These are phyloP conservation scores for Rapana venosa DNA, from an alignment of 2,888 invertebrate species.

Conservation along the genomic window DNA sequence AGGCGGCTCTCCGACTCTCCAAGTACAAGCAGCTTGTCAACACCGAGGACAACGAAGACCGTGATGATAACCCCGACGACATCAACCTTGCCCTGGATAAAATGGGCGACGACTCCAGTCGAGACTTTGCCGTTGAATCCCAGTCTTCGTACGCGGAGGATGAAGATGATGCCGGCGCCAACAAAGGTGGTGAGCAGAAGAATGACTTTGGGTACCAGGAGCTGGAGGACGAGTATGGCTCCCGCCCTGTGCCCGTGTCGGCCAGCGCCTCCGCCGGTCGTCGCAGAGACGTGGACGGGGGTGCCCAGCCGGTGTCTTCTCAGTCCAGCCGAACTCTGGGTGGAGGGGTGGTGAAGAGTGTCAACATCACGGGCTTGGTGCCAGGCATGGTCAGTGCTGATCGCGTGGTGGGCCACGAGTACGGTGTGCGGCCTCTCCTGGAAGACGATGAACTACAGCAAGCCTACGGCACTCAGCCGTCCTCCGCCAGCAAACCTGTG, in stretches of 20 bases:
- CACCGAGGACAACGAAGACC: constrained; percentile 65
- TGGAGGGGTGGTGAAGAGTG: background rate
- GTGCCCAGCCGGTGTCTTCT: constrained; percentile 31
- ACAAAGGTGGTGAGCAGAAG: constrained; percentile 61
- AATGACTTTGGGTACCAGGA: constrained; percentile 73
- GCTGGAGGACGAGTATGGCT: constrained; percentile 76
- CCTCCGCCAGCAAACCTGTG: constrained; percentile 37
- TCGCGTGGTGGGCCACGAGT: constrained; percentile 85
- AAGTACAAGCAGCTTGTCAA: constrained; percentile 87
- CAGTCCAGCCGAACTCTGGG: background rate
- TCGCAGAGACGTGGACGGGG: constrained; percentile 53
- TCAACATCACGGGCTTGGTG: background rate
- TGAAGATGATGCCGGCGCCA: constrained; percentile 78
- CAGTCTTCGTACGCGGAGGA: constrained; percentile 75
- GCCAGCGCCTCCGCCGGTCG: constrained; percentile 54
- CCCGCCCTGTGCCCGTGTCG: constrained; percentile 63
- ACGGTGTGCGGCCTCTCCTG: constrained; percentile 86
- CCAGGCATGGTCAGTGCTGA: constrained; percentile 55
- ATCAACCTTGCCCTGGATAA: constrained; percentile 50
- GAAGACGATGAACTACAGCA: constrained; percentile 86
- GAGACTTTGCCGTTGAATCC: constrained; percentile 60
- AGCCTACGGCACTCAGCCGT: constrained; percentile 55
- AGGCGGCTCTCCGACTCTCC: constrained; percentile 80
- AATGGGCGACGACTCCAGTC: constrained; percentile 38
- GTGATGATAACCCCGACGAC: constrained; percentile 44